A percentile compares a stretch with the other conserved stretches of the same genome.
These are phyloP conservation scores for Artibeus jamaicensis DNA, from an alignment of 2,797 vertebrate species.

Conservation along the genomic window DNA sequence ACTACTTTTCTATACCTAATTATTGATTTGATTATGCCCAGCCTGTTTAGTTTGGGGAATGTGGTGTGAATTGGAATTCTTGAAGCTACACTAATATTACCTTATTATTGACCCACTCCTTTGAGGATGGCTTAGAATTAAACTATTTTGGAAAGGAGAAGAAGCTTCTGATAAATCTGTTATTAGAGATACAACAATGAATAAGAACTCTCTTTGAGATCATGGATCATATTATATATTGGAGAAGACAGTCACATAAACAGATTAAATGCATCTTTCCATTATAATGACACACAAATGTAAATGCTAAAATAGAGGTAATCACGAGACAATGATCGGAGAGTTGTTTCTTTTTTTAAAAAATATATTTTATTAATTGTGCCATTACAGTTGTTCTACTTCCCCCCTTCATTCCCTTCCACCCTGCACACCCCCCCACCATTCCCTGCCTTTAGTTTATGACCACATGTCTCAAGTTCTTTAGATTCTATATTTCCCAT, in stretches of 20 bases:
- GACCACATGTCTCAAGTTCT: no score
- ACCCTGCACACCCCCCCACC: no score
- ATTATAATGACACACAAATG: background rate
- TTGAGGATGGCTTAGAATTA: background rate
- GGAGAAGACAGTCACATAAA: background rate
- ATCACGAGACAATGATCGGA: background rate
- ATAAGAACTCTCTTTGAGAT: background rate
- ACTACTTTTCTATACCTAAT: background rate
- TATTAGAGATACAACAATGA: background rate
- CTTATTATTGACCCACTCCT: background rate
- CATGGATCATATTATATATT: background rate
- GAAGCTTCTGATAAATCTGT: background rate
- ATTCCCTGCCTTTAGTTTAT: no score
- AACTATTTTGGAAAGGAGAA: background rate
- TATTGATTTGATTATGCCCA: background rate
- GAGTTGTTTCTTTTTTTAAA: slow-evolving; percentile 12
- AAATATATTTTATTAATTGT: no score
- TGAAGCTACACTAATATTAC: background rate
- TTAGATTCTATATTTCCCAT: no score
- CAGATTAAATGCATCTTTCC: background rate
- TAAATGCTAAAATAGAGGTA: background rate
- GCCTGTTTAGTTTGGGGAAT: background rate
- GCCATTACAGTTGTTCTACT: no score
- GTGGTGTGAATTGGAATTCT: background rate
- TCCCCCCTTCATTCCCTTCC: no score